These are phyloP conservation scores for Liopterus haemorrhoidalis DNA, from an alignment of 2,888 invertebrate species.

Conservation along the genomic window DNA sequence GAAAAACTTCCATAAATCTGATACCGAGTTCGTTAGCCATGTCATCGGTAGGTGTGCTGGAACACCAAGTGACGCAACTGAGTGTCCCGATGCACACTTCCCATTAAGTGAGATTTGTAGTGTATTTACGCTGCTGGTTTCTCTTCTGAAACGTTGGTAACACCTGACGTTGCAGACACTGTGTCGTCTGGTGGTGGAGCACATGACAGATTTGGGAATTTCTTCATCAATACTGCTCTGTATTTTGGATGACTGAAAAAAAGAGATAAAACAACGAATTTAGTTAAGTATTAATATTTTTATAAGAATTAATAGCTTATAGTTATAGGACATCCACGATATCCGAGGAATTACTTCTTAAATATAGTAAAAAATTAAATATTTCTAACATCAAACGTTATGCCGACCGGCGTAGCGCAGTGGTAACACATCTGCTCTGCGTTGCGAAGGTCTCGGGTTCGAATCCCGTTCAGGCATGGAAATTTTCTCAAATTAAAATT, in stretches of 20 bases:
- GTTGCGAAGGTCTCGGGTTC: too few relatives aligned
- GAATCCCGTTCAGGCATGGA: too few relatives aligned
- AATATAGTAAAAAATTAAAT: too few relatives aligned
- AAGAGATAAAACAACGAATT: constrained; percentile 4
- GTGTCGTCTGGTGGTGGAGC: constrained; percentile 56
- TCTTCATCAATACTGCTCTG: constrained; percentile 66
- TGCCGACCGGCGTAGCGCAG: too few relatives aligned
- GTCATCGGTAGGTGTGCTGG: constrained; percentile 3
- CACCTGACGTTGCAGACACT: constrained; percentile 61
- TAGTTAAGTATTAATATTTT: not conserved
- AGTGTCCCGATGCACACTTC: too few relatives aligned
- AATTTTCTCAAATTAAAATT: too few relatives aligned
- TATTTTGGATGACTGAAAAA: constrained; percentile 69
- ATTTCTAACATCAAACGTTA: too few relatives aligned
- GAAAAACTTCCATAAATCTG: constrained; percentile 11
- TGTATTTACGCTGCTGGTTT: constrained; percentile 55
- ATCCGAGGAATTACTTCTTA: too few relatives aligned
- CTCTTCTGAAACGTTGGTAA: constrained; percentile 60
- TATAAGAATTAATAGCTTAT: too few relatives aligned
- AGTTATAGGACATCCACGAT: not conserved
- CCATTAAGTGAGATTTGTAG: too few relatives aligned
- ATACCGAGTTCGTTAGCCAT: constrained; percentile 15
- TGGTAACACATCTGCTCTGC: too few relatives aligned
- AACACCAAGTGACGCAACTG: constrained; percentile 14
- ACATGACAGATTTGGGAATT: constrained; percentile 71